These are phyloP conservation scores for Loris lydekkerianus DNA, from an alignment of 2,797 vertebrate species.

Conservation along the genomic window DNA sequence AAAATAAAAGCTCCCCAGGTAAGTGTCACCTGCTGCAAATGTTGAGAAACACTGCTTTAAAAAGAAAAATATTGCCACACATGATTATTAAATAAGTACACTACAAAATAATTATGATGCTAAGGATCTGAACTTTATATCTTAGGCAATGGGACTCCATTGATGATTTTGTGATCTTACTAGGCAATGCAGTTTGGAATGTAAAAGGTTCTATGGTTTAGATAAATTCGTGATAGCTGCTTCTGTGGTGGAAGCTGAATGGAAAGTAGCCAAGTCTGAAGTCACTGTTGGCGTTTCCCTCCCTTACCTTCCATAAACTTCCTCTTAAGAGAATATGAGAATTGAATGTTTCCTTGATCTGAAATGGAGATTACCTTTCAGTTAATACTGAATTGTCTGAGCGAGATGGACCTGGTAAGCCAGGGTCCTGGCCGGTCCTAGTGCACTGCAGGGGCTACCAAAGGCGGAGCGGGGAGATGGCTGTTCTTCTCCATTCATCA, in stretches of 20 bases:
- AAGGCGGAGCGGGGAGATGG: neutral
- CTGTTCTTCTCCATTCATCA: neutral
- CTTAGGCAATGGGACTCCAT: neutral
- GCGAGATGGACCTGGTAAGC: neutral
- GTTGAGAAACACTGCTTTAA: constrained; percentile 3
- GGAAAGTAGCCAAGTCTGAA: neutral
- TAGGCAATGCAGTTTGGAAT: neutral
- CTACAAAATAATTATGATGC: neutral
- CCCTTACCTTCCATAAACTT: neutral
- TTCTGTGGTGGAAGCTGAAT: neutral
- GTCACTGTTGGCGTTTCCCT: neutral
- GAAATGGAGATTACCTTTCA: constrained; percentile 32
- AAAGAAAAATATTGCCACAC: neutral
- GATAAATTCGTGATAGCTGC: neutral
- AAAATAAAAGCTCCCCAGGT: neutral
- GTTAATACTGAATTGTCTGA: neutral
- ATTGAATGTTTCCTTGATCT: neutral
- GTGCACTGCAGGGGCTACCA: rapidly evolving
- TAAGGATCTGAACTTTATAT: neutral
- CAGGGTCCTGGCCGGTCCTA: neutral
- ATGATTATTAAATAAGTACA: neutral
- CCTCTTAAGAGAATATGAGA: neutral
- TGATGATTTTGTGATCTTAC: neutral
- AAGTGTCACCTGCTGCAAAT: neutral
- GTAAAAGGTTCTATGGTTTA: neutral